These are phyloP conservation scores for Panonychus citri DNA, from an alignment of 1,140 invertebrate genomes.

Conservation along the genomic window DNA sequence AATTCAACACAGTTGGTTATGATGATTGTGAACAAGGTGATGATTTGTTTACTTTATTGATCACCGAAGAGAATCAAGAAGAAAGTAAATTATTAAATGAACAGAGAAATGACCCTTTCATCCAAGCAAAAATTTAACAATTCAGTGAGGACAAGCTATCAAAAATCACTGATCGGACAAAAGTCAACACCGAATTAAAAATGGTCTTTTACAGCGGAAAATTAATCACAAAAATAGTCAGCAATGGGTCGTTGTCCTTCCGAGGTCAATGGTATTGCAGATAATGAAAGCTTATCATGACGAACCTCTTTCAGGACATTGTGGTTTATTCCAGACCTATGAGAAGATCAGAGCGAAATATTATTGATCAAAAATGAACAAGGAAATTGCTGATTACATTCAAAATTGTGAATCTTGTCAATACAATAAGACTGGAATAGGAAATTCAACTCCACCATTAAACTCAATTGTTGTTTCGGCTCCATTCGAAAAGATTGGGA, in stretches of 20 bases:
- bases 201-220: background rate
- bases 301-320: background rate
- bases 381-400: background rate
- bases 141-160: background rate
- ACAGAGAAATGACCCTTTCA: background rate
- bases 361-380: constrained; percentile 1
- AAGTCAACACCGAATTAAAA: background rate
- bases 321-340: constrained; percentile 1
- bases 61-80: background rate
- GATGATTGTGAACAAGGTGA: background rate
- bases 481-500: background rate
- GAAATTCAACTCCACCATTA: background rate
- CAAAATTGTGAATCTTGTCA: background rate
- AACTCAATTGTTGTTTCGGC: background rate
- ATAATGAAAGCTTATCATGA: background rate
- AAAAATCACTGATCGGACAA: background rate
- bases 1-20: background rate
- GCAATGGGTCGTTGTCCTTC: background rate
- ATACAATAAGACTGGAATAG: background rate
- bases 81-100: background rate
- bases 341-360: background rate
- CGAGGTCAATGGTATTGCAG: background rate
- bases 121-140: background rate
- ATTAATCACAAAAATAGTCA: background rate
- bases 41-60: background rate